Evolutionary conservation across 2,888 invertebrate genomes (phyloP).

Genomic region (Diaprepes abbreviatus): DNA sequence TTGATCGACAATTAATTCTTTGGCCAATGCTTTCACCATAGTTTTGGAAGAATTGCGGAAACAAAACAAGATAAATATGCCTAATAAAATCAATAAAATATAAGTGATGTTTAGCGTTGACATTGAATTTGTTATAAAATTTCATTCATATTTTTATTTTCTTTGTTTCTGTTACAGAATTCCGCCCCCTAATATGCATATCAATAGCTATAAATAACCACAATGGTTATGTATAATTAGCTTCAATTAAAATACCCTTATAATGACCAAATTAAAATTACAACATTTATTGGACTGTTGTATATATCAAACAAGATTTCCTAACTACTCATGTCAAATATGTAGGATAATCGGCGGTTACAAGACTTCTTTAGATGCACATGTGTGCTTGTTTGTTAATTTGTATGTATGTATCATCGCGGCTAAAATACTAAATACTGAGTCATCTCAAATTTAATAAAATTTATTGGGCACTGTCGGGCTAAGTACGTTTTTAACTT

Average conservation of each 20-base stretch:
- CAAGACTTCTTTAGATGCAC: neutral
- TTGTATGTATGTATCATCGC: constrained; percentile 23
- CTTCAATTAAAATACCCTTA: constrained; percentile 8
- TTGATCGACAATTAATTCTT: no score
- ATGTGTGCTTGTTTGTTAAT: constrained; percentile 22
- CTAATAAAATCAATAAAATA: no score
- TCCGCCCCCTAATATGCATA: no score
- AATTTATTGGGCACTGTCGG: neutral
- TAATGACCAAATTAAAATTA: neutral
- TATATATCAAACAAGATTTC: neutral
- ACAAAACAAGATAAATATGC: no score
- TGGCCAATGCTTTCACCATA: no score
- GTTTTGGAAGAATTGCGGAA: no score
- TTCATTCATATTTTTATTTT: no score
- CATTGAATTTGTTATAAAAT: no score
- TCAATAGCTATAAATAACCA: neutral
- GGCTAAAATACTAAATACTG: constrained; percentile 14
- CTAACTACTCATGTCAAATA: neutral
- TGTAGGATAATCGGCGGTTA: neutral
- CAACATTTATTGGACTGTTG: neutral
- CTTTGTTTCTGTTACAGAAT: no score
- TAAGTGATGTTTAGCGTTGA: no score
- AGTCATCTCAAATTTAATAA: constrained; percentile 5
- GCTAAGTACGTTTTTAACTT: neutral
- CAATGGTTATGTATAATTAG: neutral